Base-by-base conservation (phyloP, 2,113 vertebrate species). In the Caretta caretta region DNA sequence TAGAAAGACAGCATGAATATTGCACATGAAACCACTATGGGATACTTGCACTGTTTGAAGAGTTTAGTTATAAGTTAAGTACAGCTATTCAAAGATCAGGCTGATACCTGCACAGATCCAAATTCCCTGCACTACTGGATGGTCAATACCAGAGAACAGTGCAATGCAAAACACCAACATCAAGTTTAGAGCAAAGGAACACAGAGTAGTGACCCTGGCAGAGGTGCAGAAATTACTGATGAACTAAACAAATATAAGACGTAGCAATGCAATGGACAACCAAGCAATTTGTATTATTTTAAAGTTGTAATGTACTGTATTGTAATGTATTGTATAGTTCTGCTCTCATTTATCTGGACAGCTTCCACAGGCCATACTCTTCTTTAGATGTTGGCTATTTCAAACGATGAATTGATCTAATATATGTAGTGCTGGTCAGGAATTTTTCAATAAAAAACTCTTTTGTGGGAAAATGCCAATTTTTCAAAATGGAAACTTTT, bases 81-180 rank as follows among this genome's bases (percentile, higher is more conserved):
- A 11, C 0, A 1, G 27, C 53, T 46, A n/a, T 10, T 24, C 31
- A 86, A 59, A 83, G n/a, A 10, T 51, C 59, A 89, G 24, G 69
- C 8, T 1, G 6, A 62, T 62, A 50, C 50, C 83, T 94, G 35
- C 16, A 76, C 22, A 12, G 13, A 42, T 90, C 54, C 54, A 42
- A 29, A 89, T 27, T 4, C 1, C 2, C 11, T 27, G 4, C 3
- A 2, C 9, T 9, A 10, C 65, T 46, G 0, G 0, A 80, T 0
- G 0, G 22, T 12, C 48, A 54, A 65, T 13, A 25, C 59, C 5
- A 42, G 24, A 3, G 5, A 22, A 49, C 38, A 81, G 2, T 6
- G 42, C 35, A 65, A 42, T 10, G 35, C 87, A 56, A 82, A 69
- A 46, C 22, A 50, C 6, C 69, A 84, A 6, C 0, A 0, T 38